A percentile compares a stretch with the other conserved stretches of the same genome.
These are phyloP conservation scores for Branchellion lobata DNA, from an alignment of 2,888 invertebrate genomes.

Conservation along the genomic window DNA sequence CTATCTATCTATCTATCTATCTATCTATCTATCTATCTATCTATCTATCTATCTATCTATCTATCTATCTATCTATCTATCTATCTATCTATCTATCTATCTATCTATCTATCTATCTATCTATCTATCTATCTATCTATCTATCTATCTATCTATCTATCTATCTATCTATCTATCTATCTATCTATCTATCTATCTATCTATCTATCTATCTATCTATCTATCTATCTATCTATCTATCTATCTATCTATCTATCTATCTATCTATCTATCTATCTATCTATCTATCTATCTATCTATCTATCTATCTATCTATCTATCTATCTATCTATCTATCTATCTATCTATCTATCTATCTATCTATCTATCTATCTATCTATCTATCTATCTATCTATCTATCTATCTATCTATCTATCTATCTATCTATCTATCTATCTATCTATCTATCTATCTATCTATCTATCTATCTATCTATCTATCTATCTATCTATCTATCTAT, in stretches of 20 bases:
- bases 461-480: not conserved
- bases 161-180: not conserved
- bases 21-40: conserved; percentile 18
- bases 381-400: not conserved
- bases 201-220: not conserved
- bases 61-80: conserved; percentile 16
- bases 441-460: not conserved
- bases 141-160: not conserved
- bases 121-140: not conserved
- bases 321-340: not conserved
- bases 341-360: conserved; percentile 16
- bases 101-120: not conserved
- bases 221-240: not conserved
- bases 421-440: not conserved
- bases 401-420: not conserved
- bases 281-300: not conserved
- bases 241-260: not conserved
- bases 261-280: not conserved
- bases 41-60: conserved; percentile 17
- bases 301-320: conserved; percentile 1
- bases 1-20: conserved; percentile 18
- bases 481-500: not conserved
- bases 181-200: not conserved
- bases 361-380: conserved; percentile 5
- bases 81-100: conserved; percentile 5